A percentile compares a stretch with the other conserved stretches of the same genome.
Evolutionary conservation across 1,140 invertebrate genomes (phyloP).

Genomic region (Prorops nasuta): DNA sequence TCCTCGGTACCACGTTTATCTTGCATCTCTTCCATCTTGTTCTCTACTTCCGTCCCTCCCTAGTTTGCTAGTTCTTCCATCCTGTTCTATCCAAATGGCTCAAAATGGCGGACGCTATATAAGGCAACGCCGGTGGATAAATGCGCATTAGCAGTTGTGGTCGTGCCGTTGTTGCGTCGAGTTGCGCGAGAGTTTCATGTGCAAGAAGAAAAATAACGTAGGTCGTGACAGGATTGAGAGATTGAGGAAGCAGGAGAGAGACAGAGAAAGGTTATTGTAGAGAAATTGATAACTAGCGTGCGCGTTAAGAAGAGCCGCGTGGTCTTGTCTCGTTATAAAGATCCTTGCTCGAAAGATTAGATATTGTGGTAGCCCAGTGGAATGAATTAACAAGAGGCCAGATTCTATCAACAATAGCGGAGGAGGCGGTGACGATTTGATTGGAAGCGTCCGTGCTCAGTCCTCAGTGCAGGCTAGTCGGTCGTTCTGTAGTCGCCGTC

Average conservation of each 20-base stretch:
- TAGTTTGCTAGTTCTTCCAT: too few species aligned
- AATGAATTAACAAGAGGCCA: slow-evolving; percentile 45
- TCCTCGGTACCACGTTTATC: too few species aligned
- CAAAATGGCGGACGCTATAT: slow-evolving; percentile 16
- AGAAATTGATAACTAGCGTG: slow-evolving; percentile 17
- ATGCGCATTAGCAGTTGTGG: slow-evolving; percentile 9
- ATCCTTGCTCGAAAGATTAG: too few species aligned
- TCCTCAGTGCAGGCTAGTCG: slow-evolving; percentile 58
- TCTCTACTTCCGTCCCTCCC: not conserved
- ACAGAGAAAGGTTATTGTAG: slow-evolving; percentile 7
- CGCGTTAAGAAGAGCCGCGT: slow-evolving; percentile 21
- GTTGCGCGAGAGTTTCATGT: not conserved
- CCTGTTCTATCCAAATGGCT: too few species aligned
- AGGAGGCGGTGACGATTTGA: slow-evolving; percentile 30
- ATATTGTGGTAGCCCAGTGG: slow-evolving; percentile 26
- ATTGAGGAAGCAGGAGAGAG: slow-evolving; percentile 1
- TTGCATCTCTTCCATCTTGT: not conserved
- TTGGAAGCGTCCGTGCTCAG: slow-evolving; percentile 51
- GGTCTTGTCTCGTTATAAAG: slow-evolving; percentile 20
- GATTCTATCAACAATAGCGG: slow-evolving; percentile 27
- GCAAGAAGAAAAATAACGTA: too few species aligned
- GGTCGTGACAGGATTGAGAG: not conserved
- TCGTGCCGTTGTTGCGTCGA: not conserved
- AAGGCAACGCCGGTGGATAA: slow-evolving; percentile 5
- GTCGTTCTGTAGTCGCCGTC: slow-evolving; percentile 38